Evolutionary conservation across 2,888 invertebrate species (phyloP), one percentile per base, ranked within the genome.

Genomic region (Drosophila siamana): DNA sequence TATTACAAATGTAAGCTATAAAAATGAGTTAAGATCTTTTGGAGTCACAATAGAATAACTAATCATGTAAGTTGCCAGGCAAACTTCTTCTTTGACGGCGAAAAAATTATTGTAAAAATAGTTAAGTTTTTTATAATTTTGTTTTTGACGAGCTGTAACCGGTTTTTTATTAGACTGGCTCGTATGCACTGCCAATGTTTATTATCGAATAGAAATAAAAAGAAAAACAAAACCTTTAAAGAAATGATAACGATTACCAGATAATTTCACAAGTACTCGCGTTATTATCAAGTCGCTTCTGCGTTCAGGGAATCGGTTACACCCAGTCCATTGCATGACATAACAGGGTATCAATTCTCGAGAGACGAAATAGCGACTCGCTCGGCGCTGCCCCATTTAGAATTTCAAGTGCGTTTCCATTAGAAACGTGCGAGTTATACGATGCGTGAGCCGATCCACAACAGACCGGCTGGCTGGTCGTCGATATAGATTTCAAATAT

Each of bases 391-490:
- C 54, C 71, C 60, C 66, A 84, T 73, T 79, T 72, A 41, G 47
- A 41, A 85, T 77, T 85, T 82, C 69, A 79, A 77, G 74, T 69
- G 85, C 67, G 79, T 74, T 82, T 74, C 41, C 57, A 75, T 65
- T 70, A 51, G 71, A 65, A 85, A 80, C 86, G 83, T 78, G 86
- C 66, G 51, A 69, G 60, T 54, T 28, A 67, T 71, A 78, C 74
- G 86, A 80, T 72, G 78, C 81, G 83, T 69, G 75, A 78, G 70
- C 28, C 63, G 86, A 82, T 85, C 80, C 41, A 68, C 68, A 74
- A 56, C 85, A 85, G 83, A 56, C 85, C 82, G 83, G 61, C 74
- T 54, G 36, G 46, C 41, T 22, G 24, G 47, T 43, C 19, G 33
- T 22, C 59, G 47, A 59, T 67, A 60, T 36, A 55, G 51, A 57